Evolutionary conservation across 2,888 invertebrate species (phyloP), one percentile per base, ranked within the genome.

Genomic region (Copidosoma aretas): DNA sequence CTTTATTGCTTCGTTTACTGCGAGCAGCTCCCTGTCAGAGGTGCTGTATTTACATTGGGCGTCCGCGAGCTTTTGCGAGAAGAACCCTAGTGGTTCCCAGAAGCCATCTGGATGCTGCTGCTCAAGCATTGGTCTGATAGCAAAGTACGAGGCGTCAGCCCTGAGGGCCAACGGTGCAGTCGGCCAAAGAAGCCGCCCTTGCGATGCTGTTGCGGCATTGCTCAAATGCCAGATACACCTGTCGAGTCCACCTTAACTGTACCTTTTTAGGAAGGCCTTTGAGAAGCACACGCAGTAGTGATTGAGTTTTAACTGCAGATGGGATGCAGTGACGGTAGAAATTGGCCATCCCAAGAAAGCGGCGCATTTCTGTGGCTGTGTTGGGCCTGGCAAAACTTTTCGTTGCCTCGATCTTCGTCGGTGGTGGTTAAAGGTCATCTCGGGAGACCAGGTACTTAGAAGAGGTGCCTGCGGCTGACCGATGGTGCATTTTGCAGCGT

Each of bases 241-340:
- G 65, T 1, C 53, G 15, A 17, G 53, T 67, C 68, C 69, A 72
- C 0, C 32, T 25, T 1, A 75, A 17, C 24, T 68, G 70, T 24
- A 67, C 71, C 10, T 66, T 65, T 17, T 73, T 72, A 19, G 63
- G 71, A 0, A 71, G 51, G 0, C 68, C 68, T 10, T 22, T 53
- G 0, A 73, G 43, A 15, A 51, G 57, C 0, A 43, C 59, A 53
- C 73, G 70, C 1, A 75, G 68, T 5, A 80, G 80, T 0, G 79
- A 78, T 73, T 82, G 82, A 1, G 71, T 62, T 21, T 74, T 14
- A 3, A 82, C 82, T 1, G 82, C 79, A 4, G 78, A 60, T 4
- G 80, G 79, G 0, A 84, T 71, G 69, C 78, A 83, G 10, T 78
- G 60, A 10, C 83, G 66, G 60, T 83, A 83, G 73, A 79, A 83